phyloP scores from a whole-genome alignment of 2,797 vertebrate genomes.

The Acanthopagrus latus region DNA sequence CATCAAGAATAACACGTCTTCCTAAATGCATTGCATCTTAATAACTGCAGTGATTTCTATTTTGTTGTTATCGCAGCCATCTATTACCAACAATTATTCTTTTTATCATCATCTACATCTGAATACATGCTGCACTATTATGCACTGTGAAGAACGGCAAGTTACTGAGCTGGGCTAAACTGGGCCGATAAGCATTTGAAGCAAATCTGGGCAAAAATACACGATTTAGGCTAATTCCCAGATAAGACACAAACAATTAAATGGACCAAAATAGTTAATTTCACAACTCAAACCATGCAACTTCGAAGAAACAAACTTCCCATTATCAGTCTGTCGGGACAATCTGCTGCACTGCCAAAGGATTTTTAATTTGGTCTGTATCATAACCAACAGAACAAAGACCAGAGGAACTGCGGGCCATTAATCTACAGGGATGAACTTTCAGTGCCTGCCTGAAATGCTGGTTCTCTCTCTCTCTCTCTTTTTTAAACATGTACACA shows the following conservation, averaged over 20 bases:
- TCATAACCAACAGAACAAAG: constrained; percentile 68
- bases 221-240: constrained; percentile 1
- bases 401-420: constrained; percentile 56
- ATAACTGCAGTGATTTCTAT: neutral
- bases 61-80: no score
- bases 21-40: neutral
- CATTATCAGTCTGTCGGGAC: constrained; percentile 35
- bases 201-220: neutral
- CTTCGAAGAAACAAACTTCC: constrained; percentile 45
- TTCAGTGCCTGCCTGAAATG: constrained; percentile 55
- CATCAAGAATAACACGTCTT: neutral
- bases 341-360: constrained; percentile 56
- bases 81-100: neutral
- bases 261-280: constrained; percentile 15
- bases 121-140: neutral
- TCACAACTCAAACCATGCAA: constrained; percentile 21
- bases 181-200: neutral
- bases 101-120: neutral
- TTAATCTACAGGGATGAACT: constrained; percentile 76
- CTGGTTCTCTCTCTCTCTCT: constrained; percentile 36
- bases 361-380: constrained; percentile 82
- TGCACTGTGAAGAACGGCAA: neutral
- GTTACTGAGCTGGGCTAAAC: neutral
- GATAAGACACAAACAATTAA: constrained; percentile 17
- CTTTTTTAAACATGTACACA: neutral